Evolutionary conservation across 2,797 vertebrate genomes (phyloP).

Genomic region (Chelmon rostratus): DNA sequence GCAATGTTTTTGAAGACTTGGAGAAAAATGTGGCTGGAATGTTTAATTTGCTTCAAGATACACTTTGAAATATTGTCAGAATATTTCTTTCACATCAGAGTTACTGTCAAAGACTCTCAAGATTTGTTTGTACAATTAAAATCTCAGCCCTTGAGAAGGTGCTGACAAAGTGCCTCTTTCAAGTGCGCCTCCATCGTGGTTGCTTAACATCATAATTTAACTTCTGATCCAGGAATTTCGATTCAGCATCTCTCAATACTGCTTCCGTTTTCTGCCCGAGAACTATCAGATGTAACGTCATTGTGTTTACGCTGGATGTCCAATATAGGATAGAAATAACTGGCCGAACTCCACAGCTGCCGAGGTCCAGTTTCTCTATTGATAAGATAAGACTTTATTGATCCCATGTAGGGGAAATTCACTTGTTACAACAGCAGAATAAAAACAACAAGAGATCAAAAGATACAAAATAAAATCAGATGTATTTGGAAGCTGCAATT

Average conservation of each 20-base stretch:
- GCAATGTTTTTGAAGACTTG: neutral
- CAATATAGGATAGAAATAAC: neutral
- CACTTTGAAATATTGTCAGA: neutral
- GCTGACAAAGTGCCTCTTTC: neutral
- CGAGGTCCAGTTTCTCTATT: neutral
- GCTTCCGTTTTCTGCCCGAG: neutral
- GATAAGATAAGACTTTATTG: too few species aligned
- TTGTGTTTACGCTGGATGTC: neutral
- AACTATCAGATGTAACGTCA: neutral
- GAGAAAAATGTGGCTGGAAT: neutral
- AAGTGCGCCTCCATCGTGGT: neutral
- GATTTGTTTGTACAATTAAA: neutral
- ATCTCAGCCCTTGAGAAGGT: neutral
- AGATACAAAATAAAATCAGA: too few species aligned
- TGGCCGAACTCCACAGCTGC: neutral
- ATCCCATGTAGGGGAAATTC: too few species aligned
- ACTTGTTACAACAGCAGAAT: too few species aligned
- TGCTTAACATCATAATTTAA: conserved; percentile 9
- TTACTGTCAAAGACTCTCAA: neutral
- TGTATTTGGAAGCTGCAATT: too few species aligned
- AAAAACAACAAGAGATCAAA: too few species aligned
- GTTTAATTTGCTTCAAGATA: neutral
- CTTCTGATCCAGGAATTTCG: neutral
- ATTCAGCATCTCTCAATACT: neutral
- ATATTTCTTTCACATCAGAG: neutral